phyloP scores from a whole-genome alignment of 2,888 invertebrate species.

The Herminia tarsipennalis region DNA sequence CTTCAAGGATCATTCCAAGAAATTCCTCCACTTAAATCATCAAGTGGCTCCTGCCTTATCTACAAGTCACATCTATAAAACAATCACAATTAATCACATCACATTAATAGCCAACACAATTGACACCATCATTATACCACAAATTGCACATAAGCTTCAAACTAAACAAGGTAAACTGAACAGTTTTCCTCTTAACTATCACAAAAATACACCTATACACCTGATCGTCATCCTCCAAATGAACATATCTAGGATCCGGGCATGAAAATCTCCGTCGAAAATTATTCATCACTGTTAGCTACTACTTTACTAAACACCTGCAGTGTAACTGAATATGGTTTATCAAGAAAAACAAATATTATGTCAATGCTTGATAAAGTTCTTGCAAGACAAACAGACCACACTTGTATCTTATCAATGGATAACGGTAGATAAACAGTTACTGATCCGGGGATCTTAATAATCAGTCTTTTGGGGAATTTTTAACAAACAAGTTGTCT shows the following conservation, averaged over 20 bases:
- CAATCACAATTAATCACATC: constrained; percentile 27
- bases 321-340: constrained; percentile 33
- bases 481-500: constrained; percentile 15
- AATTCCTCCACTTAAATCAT: too few species aligned
- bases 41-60: background rate
- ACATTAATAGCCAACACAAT: constrained; percentile 13
- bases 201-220: constrained; percentile 38
- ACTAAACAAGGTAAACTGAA: constrained; percentile 9
- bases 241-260: constrained; percentile 59
- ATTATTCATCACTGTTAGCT: constrained; percentile 46
- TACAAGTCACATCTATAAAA: constrained; percentile 17
- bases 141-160: background rate
- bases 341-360: constrained; percentile 61
- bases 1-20: too few species aligned
- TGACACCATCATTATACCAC: background rate
- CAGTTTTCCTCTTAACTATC: constrained; percentile 10
- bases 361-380: constrained; percentile 49
- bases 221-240: constrained; percentile 59
- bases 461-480: constrained; percentile 46
- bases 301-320: constrained; percentile 35
- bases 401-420: constrained; percentile 62
- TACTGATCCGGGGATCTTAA: constrained; percentile 42
- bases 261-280: constrained; percentile 55
- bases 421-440: constrained; percentile 57
- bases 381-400: constrained; percentile 44